These are phyloP conservation scores for Oithona nana DNA, from an alignment of 2,888 invertebrate species.

Conservation along the genomic window DNA sequence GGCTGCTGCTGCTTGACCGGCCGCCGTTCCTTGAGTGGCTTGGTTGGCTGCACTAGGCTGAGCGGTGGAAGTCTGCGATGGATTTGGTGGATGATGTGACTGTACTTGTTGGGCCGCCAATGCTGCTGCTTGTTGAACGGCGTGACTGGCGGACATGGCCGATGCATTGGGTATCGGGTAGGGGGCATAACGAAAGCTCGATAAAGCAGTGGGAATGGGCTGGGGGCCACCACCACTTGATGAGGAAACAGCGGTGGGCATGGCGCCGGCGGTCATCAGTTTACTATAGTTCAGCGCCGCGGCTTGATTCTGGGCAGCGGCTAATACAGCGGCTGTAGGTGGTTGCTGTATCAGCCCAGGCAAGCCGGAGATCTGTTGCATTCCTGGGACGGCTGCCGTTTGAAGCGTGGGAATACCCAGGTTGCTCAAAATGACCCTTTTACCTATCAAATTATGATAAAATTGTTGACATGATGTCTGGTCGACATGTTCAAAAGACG, in stretches of 20 bases:
- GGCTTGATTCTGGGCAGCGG: constrained; percentile 26
- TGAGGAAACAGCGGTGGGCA: not conserved
- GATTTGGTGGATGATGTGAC: no score
- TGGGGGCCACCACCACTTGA: not conserved
- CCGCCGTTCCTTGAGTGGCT: constrained; percentile 5
- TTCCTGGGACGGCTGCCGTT: constrained; percentile 24
- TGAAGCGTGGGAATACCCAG: constrained; percentile 41
- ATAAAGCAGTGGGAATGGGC: constrained; percentile 23
- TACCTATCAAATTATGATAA: no score
- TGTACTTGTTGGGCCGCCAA: constrained; percentile 27
- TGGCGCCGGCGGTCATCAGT: constrained; percentile 34
- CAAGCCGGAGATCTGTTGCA: not conserved
- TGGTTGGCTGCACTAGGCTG: constrained; percentile 4
- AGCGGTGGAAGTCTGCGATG: not conserved
- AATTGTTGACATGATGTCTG: no score
- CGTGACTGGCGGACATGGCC: constrained; percentile 24
- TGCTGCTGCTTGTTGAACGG: constrained; percentile 25
- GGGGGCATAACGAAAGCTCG: constrained; percentile 41
- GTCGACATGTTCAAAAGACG: no score
- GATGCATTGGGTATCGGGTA: constrained; percentile 38
- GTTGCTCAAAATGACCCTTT: constrained; percentile 48
- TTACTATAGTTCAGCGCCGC: constrained; percentile 45
- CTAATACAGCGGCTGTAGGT: not conserved
- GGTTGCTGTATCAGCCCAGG: constrained; percentile 18
- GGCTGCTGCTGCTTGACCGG: not conserved